Evolutionary conservation across 2,888 invertebrate genomes (phyloP).

Genomic region (Drosophila fungiperda): DNA sequence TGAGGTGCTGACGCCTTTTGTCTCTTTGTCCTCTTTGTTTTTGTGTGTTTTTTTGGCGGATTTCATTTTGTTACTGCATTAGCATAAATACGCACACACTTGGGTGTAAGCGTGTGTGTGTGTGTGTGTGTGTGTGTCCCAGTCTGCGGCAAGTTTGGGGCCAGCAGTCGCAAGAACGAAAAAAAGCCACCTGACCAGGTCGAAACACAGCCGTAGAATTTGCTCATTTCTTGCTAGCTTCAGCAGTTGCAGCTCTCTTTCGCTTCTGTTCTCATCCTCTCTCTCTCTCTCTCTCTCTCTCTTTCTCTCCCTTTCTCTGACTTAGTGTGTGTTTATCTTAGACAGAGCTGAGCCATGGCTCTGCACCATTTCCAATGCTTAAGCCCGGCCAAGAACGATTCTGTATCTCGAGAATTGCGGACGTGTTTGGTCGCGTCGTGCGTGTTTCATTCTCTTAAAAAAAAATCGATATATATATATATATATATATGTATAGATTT

Average conservation of each 20-base stretch:
- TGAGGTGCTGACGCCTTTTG: constrained; percentile 7
- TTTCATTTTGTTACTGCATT: constrained; percentile 53
- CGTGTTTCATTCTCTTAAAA: constrained; percentile 7
- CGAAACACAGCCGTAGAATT: constrained; percentile 32
- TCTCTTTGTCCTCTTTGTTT: constrained; percentile 2
- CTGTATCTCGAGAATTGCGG: constrained; percentile 69
- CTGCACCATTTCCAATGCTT: constrained; percentile 31
- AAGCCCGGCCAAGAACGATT: constrained; percentile 68
- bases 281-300: constrained; percentile 1
- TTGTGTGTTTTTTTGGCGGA: constrained; percentile 22
- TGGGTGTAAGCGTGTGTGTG: constrained; percentile 22
- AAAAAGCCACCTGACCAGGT: constrained; percentile 62
- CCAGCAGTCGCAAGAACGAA: constrained; percentile 21
- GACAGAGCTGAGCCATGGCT: constrained; percentile 24
- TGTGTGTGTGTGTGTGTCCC: constrained; percentile 25
- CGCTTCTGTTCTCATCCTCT: background rate
- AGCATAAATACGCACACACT: constrained; percentile 50
- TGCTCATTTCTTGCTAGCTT: constrained; percentile 36
- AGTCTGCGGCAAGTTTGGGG: constrained; percentile 45
- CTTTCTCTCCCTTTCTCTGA: constrained; percentile 2
- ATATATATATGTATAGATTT: background rate
- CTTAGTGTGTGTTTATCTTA: constrained; percentile 20
- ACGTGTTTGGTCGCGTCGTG: constrained; percentile 54
- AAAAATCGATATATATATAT: background rate
- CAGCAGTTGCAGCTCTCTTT: constrained; percentile 16